Conservation (phyloP, 2,113 vertebrate genomes). For the Hylia prasina region DNA sequence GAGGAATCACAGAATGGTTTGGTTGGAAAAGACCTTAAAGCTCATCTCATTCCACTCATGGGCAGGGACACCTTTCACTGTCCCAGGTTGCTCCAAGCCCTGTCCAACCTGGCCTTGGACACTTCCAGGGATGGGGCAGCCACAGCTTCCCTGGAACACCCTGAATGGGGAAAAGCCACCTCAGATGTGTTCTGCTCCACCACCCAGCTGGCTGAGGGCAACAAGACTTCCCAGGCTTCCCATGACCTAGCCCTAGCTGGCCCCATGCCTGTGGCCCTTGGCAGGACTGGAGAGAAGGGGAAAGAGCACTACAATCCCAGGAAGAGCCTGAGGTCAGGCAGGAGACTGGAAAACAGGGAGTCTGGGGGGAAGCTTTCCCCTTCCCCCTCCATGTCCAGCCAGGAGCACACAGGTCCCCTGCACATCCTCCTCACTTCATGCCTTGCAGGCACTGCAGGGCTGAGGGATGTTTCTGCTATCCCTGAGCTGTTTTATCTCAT, state of each 20-base stretch:
- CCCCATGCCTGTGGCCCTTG: not conserved
- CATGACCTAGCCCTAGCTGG: conserved; percentile 21
- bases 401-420: not conserved
- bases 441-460: not conserved
- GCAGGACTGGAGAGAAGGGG: conserved; percentile 6
- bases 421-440: not conserved
- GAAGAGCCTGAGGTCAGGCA: not conserved
- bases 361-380: fast-evolving
- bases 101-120: fast-evolving
- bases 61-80: not conserved
- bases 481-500: not conserved
- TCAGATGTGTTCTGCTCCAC: not conserved
- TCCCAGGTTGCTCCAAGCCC: not conserved
- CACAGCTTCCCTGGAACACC: not conserved
- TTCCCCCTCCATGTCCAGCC: fast-evolving
- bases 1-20: not conserved
- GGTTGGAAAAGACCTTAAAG: not conserved
- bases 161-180: not conserved
- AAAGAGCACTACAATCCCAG: not conserved
- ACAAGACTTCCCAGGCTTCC: not conserved
- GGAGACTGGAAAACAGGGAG: not conserved
- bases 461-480: not conserved
- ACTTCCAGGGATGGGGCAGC: not conserved
- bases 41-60: not conserved
- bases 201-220: not conserved